Conservation (phyloP, 37 sponge, comb jelly and placozoan genomes). For the Bolinopsis microptera region DNA sequence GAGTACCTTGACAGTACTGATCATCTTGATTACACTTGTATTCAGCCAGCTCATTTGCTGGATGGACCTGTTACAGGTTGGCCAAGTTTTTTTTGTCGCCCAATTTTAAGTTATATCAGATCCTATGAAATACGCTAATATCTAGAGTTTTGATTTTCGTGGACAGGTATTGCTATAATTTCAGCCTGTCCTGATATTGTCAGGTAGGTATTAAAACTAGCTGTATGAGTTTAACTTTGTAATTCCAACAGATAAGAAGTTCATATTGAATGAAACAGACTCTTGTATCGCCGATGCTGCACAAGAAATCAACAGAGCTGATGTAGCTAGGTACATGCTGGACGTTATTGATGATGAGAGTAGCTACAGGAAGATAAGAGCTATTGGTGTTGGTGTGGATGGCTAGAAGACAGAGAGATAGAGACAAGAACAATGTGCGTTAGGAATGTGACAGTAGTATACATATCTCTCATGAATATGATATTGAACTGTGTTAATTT, state of each 20-base stretch:
- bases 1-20: not conserved
- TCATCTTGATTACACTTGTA: constrained; percentile 6
- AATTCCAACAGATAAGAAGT: not conserved
- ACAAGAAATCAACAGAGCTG: not conserved
- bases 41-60: not conserved
- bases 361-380: not conserved
- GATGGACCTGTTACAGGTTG: constrained; percentile 6
- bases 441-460: too few species aligned
- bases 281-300: not conserved
- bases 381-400: not conserved
- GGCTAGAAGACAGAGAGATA: too few species aligned
- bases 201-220: too few species aligned
- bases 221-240: too few species aligned
- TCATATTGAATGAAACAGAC: not conserved
- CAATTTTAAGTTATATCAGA: too few species aligned
- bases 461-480: too few species aligned
- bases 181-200: not conserved
- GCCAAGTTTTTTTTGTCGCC: too few species aligned
- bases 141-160: not conserved
- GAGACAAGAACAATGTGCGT: too few species aligned
- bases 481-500: too few species aligned
- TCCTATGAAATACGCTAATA: too few species aligned
- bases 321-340: constrained; percentile 61
- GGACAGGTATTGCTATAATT: not conserved
- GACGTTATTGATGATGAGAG: not conserved